A percentile compares a stretch with the other conserved stretches of the same genome.
Conservation (phyloP, 2,888 invertebrate species). For the Ormia ochracea region DNA sequence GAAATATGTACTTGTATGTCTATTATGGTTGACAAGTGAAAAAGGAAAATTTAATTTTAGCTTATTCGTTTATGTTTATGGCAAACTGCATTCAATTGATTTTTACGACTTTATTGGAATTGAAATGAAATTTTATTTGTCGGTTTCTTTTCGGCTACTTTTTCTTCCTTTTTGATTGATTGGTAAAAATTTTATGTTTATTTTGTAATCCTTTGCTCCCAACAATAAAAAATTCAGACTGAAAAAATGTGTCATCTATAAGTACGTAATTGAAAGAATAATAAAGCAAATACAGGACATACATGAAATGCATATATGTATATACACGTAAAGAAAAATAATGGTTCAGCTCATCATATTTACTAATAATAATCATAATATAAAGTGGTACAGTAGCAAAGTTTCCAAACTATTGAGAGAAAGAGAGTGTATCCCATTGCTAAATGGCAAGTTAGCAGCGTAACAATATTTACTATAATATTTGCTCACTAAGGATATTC, state of each 20-base stretch:
- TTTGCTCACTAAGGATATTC: no score
- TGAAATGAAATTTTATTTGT: constrained; percentile 47
- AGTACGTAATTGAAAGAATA: constrained; percentile 21
- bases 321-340: neutral
- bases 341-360: no score
- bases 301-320: no score
- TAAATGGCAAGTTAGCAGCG: no score
- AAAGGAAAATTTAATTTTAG: neutral
- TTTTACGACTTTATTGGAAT: constrained; percentile 57
- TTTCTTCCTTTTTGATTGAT: constrained; percentile 58
- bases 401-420: no score
- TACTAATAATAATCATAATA: no score
- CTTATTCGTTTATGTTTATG: constrained; percentile 28
- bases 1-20: no score
- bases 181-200: constrained; percentile 52
- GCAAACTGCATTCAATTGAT: constrained; percentile 52
- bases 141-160: neutral
- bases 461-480: no score
- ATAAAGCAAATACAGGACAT: constrained; percentile 26
- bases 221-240: neutral
- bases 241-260: constrained; percentile 5
- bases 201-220: constrained; percentile 34
- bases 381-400: no score
- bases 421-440: no score
- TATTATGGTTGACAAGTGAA: neutral